Evolutionary conservation across 2,113 vertebrate genomes (phyloP), one percentile per base, ranked within the genome.

Genomic region (Rhegmatorhina hoffmannsi): DNA sequence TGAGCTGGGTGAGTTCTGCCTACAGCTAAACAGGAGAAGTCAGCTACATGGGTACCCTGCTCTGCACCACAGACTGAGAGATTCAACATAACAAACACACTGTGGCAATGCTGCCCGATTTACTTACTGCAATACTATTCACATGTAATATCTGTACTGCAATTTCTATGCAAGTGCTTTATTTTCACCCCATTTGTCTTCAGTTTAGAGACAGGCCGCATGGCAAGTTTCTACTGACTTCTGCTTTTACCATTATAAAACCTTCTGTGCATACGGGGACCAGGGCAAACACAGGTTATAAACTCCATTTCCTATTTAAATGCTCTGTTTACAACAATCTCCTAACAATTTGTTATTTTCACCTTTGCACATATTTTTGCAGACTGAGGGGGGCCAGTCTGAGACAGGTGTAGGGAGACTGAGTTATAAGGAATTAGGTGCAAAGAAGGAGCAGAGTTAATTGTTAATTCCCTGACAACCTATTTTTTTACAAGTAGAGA

Each of bases 301-400:
- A 87, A 47, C 23, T 4, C 25, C 12, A 63, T 95, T 87, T 92
- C 63, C 50, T 85, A 73, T 83, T 92, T 83, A 83, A 95, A 85
- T 0, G 2, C 16, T 91, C 34, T 68, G 49, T 95, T 94, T 95
- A 89, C 66, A 91, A 43, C 47, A 62, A 17, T 63, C 29, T 94
- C 50, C 26, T 74, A 70, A 36, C 26, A 87, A 62, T 83, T 90
- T 90, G 20, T 80, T 92, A 68, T 83, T 91, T 80, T 95, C 87
- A 92, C 75, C 55, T 93, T 86, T 86, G 18, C 43, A 74, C 26
- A 26, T 74, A 83, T 59, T 90, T 94, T 86, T 74, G 24, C 46
- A 94, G 83, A 36, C 7, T 13, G 52, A 76, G n/a, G n/a, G n/a
- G 3, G 34, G 5, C 13, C 29, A 66, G 50, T n/a, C 43, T 74